These are phyloP conservation scores for Zelleria hepariella DNA, from an alignment of 2,888 invertebrate genomes.

Conservation along the genomic window DNA sequence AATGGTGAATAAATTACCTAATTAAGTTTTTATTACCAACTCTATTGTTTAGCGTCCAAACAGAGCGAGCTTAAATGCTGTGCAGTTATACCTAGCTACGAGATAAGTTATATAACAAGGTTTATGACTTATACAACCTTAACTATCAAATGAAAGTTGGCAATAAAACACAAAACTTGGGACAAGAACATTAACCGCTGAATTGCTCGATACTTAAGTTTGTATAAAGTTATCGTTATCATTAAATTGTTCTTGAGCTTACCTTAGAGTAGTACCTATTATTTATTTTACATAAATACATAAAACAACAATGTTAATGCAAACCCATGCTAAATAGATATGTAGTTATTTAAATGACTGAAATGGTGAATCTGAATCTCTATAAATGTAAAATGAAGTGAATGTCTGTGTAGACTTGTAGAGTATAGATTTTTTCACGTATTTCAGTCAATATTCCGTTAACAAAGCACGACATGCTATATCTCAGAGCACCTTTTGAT, in stretches of 20 bases:
- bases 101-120: not conserved
- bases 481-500: not conserved
- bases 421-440: conserved; percentile 14
- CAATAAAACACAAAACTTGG: not conserved
- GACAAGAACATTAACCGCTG: not conserved
- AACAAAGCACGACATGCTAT: not conserved
- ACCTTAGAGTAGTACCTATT: not conserved
- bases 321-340: conserved; percentile 2
- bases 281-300: not conserved
- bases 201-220: not conserved
- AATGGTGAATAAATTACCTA: not conserved
- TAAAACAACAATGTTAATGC: not conserved
- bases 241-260: not conserved
- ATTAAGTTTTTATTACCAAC: not conserved
- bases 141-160: not conserved
- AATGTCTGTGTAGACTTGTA: not conserved
- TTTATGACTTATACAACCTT: not conserved
- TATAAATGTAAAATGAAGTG: conserved; percentile 1
- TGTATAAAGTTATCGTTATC: not conserved
- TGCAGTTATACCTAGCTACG: not conserved
- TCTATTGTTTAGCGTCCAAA: not conserved
- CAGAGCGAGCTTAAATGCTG: not conserved
- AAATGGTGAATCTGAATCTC: conserved; percentile 17
- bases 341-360: conserved; percentile 7
- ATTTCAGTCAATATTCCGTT: conserved; percentile 17